Conservation (phyloP, 2,888 invertebrate genomes). For the Vanessa cardui region DNA sequence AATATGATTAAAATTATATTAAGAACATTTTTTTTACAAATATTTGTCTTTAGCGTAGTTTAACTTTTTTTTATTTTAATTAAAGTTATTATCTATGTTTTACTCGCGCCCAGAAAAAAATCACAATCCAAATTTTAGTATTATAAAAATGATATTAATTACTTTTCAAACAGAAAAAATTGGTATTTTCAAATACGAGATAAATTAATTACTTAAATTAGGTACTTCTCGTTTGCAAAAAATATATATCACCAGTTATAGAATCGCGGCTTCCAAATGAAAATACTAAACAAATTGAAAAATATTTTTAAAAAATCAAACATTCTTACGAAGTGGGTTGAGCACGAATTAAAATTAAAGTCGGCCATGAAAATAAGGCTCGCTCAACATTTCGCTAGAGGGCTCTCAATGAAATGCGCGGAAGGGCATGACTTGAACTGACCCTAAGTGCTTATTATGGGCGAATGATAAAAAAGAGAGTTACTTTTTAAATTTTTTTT, state of each 20-base stretch:
- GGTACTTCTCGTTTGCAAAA: not conserved
- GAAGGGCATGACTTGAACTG: slow-evolving; percentile 32
- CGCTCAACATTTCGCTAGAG: slow-evolving; percentile 35
- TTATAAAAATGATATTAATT: too few species aligned
- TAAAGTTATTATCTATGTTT: too few species aligned
- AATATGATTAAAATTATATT: not conserved
- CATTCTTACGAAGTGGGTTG: slow-evolving; percentile 32
- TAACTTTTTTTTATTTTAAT: too few species aligned
- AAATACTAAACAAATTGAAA: slow-evolving; percentile 11
- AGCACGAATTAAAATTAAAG: slow-evolving; percentile 35
- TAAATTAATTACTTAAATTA: not conserved
- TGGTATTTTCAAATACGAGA: not conserved
- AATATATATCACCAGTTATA: not conserved
- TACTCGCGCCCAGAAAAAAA: too few species aligned
- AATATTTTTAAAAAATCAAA: slow-evolving; percentile 28
- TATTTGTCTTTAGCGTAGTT: too few species aligned
- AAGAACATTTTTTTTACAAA: not conserved
- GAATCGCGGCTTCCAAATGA: not conserved
- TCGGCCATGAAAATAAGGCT: slow-evolving; percentile 38
- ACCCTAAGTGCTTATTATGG: slow-evolving; percentile 34
- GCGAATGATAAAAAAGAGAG: slow-evolving; percentile 27
- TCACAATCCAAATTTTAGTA: too few species aligned
- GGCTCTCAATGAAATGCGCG: slow-evolving; percentile 33
- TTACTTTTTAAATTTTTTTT: not conserved
- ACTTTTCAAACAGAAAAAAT: too few species aligned